phyloP scores from a whole-genome alignment of 2,113 vertebrate species.

The Semicossyphus pulcher region DNA sequence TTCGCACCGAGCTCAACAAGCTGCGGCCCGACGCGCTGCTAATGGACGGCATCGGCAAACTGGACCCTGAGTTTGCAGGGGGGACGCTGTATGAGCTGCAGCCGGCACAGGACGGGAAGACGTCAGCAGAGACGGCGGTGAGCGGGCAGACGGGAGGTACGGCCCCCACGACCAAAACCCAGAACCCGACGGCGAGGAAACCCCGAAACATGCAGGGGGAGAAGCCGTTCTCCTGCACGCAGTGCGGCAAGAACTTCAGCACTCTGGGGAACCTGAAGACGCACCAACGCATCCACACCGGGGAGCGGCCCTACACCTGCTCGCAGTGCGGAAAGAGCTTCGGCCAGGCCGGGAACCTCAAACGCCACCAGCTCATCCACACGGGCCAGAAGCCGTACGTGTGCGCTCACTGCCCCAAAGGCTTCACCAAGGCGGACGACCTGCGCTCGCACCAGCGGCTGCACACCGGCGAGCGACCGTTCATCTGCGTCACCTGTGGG shows the following conservation, averaged over 20 bases:
- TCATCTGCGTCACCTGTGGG: conserved; percentile 80
- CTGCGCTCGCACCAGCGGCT: conserved; percentile 84
- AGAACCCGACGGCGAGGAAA: conserved; percentile 72
- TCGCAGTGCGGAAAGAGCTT: conserved; percentile 86
- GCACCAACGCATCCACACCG: conserved; percentile 86
- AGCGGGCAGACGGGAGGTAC: neutral
- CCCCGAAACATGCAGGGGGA: conserved; percentile 82
- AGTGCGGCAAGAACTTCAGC: conserved; percentile 85
- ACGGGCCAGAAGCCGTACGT: conserved; percentile 85
- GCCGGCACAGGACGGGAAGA: conserved; percentile 50
- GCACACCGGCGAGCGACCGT: conserved; percentile 85
- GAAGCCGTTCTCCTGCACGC: conserved; percentile 84
- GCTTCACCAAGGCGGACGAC: conserved; percentile 85
- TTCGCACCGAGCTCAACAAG: conserved; percentile 85
- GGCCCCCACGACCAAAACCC: conserved; percentile 53
- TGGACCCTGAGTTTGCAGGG: conserved; percentile 72
- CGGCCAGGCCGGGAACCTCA: conserved; percentile 85
- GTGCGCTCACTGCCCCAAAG: conserved; percentile 85
- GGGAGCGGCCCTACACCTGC: conserved; percentile 85
- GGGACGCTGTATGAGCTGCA: conserved; percentile 75
- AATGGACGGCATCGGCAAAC: conserved; percentile 76
- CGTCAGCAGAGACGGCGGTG: neutral
- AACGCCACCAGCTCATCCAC: conserved; percentile 86
- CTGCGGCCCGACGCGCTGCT: conserved; percentile 79
- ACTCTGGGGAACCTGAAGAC: conserved; percentile 87